Evolutionary conservation across 2,797 vertebrate species (phyloP).

Genomic region (Masticophis lateralis): DNA sequence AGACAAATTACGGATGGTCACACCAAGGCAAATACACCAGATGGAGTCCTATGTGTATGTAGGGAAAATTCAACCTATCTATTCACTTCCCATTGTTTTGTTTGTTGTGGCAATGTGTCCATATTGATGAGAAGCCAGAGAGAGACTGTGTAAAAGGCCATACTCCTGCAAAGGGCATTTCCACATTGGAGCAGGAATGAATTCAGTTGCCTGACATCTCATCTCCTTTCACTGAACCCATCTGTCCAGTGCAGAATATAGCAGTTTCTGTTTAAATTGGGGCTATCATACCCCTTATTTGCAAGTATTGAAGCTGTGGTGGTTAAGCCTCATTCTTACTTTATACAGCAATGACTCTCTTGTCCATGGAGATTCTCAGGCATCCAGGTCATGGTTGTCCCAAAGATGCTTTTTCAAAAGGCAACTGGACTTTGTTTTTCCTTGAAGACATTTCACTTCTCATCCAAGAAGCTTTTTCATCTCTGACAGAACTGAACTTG

Average conservation of each 20-base stretch:
- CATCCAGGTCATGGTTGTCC: neutral
- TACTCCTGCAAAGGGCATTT: neutral
- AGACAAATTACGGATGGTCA: slow-evolving; percentile 61
- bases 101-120: slow-evolving; percentile 9
- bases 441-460: neutral
- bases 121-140: neutral
- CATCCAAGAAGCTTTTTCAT: neutral
- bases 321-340: neutral
- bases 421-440: neutral
- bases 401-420: neutral
- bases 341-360: neutral
- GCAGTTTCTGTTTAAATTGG: neutral
- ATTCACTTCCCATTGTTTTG: neutral
- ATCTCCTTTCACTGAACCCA: neutral
- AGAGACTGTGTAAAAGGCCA: neutral
- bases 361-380: neutral
- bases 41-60: slow-evolving; percentile 38
- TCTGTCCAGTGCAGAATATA: neutral
- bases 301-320: neutral
- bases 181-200: neutral
- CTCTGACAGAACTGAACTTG: neutral
- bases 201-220: neutral
- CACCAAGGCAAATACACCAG: slow-evolving; percentile 52
- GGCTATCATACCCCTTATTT: neutral
- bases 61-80: slow-evolving; percentile 17